phyloP scores from a whole-genome alignment of 2,113 vertebrate genomes.

The Setophaga kirtlandii region DNA sequence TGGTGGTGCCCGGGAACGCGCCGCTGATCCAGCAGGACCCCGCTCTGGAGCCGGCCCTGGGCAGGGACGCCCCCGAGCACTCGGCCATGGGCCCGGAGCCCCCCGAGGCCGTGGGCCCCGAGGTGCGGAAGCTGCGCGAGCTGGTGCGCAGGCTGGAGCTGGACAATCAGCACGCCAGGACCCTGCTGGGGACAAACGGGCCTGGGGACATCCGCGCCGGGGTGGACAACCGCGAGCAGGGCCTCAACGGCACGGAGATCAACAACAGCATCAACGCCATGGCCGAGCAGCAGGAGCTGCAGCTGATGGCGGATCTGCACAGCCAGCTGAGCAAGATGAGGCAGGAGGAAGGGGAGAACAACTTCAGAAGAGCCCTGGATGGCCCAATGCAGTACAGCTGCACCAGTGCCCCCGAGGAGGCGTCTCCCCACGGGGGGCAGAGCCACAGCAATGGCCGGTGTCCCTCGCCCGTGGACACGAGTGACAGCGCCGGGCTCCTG shows the following conservation, averaged over 20 bases:
- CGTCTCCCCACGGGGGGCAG: constrained; percentile 46
- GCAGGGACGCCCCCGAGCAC: constrained; percentile 42
- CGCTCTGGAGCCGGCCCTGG: constrained; percentile 61
- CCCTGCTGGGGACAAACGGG: constrained; percentile 28
- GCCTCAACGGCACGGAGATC: constrained; percentile 44
- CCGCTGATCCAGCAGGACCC: constrained; percentile 75
- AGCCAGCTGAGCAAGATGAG: constrained; percentile 53
- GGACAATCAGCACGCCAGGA: constrained; percentile 85
- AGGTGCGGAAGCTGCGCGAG: constrained; percentile 89
- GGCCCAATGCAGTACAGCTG: constrained; percentile 45
- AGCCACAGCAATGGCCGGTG: neutral
- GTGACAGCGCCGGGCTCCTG: neutral
- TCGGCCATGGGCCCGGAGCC: constrained; percentile 64
- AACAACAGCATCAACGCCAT: constrained; percentile 61
- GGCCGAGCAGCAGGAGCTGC: constrained; percentile 25
- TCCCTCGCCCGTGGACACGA: constrained; percentile 53
- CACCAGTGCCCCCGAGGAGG: constrained; percentile 45
- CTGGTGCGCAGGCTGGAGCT: constrained; percentile 86
- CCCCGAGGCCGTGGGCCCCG: constrained; percentile 67
- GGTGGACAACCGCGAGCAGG: constrained; percentile 59
- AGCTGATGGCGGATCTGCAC: constrained; percentile 60
- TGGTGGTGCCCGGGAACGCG: constrained; percentile 87
- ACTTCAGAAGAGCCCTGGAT: constrained; percentile 36
- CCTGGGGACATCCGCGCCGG: constrained; percentile 20
- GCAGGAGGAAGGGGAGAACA: constrained; percentile 62